Percentiles rank a stretch among this genome's conserved stretches.
phyloP scores from a whole-genome alignment of 1,140 invertebrate species.

The Neodiprion lecontei region DNA sequence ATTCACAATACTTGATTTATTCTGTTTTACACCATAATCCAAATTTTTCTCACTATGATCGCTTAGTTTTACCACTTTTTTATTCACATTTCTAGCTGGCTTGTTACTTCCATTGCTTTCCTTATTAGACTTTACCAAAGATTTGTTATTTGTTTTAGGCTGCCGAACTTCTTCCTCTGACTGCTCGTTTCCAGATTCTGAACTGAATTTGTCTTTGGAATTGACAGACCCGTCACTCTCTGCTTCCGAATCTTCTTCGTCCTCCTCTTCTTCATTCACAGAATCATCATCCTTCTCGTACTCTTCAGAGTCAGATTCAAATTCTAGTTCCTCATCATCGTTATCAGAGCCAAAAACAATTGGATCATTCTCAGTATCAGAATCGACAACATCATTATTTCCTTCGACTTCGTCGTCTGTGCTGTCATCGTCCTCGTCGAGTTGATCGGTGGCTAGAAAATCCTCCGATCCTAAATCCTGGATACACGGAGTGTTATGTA shows the following conservation, averaged over 20 bases:
- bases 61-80: slow-evolving; percentile 20
- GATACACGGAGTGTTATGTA: background rate
- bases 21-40: slow-evolving; percentile 35
- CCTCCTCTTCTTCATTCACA: slow-evolving; percentile 33
- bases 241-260: slow-evolving; percentile 30
- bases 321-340: slow-evolving; percentile 31
- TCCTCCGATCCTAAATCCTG: slow-evolving; percentile 50
- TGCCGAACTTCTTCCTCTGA: slow-evolving; percentile 43
- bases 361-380: slow-evolving; percentile 60
- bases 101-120: slow-evolving; percentile 43
- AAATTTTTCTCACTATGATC: slow-evolving; percentile 29
- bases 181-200: slow-evolving; percentile 30
- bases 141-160: slow-evolving; percentile 26
- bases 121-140: slow-evolving; percentile 31
- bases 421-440: slow-evolving; percentile 59
- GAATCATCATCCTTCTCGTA: slow-evolving; percentile 38
- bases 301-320: slow-evolving; percentile 36
- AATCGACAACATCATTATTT: slow-evolving; percentile 51
- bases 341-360: slow-evolving; percentile 39
- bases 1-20: slow-evolving; percentile 36
- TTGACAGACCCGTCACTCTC: slow-evolving; percentile 21
- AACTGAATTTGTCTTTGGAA: slow-evolving; percentile 25
- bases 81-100: slow-evolving; percentile 19
- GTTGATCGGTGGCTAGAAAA: slow-evolving; percentile 40
- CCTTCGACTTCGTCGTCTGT: slow-evolving; percentile 64